Evolutionary conservation across 2,797 vertebrate genomes (phyloP).

Genomic region (Gadopsis bispinosus): DNA sequence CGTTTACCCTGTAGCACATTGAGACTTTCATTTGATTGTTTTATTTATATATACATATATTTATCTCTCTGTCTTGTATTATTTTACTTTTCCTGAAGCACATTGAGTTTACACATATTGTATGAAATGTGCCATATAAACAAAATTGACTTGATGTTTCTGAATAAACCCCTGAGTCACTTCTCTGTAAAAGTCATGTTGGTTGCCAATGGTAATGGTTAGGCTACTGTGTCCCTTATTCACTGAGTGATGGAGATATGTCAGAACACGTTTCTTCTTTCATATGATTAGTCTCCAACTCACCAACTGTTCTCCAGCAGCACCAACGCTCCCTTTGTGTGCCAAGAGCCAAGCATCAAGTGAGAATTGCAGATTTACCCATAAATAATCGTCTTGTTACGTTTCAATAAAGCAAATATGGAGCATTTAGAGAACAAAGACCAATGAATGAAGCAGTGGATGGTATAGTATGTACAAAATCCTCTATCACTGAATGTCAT

Average conservation of each 20-base stretch:
- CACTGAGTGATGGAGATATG: not conserved
- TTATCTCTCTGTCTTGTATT: no score
- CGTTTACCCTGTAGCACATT: no score
- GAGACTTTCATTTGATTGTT: no score
- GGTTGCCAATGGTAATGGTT: not conserved
- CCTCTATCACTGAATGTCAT: not conserved
- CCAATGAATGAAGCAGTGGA: not conserved
- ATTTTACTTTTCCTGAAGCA: no score
- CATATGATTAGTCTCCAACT: not conserved
- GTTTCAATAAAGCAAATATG: not conserved
- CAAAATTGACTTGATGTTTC: no score
- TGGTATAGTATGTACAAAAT: not conserved
- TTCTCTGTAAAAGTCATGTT: not conserved
- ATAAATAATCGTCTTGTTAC: not conserved
- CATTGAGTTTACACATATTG: no score
- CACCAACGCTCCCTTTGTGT: not conserved
- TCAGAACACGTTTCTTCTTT: not conserved
- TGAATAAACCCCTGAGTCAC: not conserved
- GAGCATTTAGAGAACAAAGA: conserved; percentile 2
- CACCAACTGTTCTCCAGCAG: conserved; percentile 4
- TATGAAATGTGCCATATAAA: no score
- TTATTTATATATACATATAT: no score
- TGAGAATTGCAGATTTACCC: not conserved
- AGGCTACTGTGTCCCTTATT: not conserved
- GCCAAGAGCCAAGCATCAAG: not conserved